phyloP scores from a whole-genome alignment of 2,797 vertebrate species.

The Parambassis ranga region DNA sequence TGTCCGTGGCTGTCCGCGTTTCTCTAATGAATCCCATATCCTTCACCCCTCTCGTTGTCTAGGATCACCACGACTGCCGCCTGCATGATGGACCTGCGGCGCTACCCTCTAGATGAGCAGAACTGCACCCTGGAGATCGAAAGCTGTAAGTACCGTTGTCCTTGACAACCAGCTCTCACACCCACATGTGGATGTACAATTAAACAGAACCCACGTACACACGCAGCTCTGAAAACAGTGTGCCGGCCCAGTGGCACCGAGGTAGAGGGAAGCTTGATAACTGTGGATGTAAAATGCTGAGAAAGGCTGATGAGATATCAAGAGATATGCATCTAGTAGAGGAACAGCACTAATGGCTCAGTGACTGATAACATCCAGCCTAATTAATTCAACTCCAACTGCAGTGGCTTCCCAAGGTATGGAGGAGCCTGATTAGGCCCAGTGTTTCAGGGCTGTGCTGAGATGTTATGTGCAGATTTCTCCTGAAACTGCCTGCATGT shows the following conservation, averaged over 20 bases:
- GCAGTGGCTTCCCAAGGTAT: slow-evolving; percentile 64
- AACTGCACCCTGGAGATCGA: slow-evolving; percentile 98
- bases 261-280: slow-evolving; percentile 60
- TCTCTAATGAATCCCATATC: slow-evolving; percentile 40
- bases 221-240: slow-evolving; percentile 39
- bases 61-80: slow-evolving; percentile 98
- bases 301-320: slow-evolving; percentile 73
- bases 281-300: slow-evolving; percentile 68
- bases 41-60: slow-evolving; percentile 54
- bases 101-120: slow-evolving; percentile 94
- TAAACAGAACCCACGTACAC: slow-evolving; percentile 51
- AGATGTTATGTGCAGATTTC: slow-evolving; percentile 50
- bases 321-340: slow-evolving; percentile 68
- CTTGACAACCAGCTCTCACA: slow-evolving; percentile 63
- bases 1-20: background rate
- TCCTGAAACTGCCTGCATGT: slow-evolving; percentile 51
- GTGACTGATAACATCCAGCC: slow-evolving; percentile 77
- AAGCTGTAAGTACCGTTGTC: slow-evolving; percentile 90
- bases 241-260: slow-evolving; percentile 25
- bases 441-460: slow-evolving; percentile 62
- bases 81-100: slow-evolving; percentile 97
- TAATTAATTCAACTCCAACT: slow-evolving; percentile 77
- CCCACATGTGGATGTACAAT: slow-evolving; percentile 52
- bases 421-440: slow-evolving; percentile 71
- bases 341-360: slow-evolving; percentile 77